Base-by-base conservation (phyloP, 2,888 invertebrate species). In the Ophioninae sp. region DNA sequence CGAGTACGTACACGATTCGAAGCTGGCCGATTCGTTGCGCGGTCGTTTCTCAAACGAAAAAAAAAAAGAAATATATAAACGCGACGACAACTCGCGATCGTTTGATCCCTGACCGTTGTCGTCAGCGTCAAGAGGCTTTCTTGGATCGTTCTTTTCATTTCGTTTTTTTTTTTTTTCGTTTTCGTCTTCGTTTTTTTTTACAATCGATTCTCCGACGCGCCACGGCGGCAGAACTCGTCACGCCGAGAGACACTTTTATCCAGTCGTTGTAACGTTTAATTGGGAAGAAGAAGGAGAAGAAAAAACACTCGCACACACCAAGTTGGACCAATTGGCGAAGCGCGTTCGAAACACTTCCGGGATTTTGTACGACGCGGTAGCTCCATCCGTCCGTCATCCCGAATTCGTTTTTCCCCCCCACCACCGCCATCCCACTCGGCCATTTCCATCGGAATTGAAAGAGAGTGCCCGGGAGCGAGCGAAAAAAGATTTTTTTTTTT, bases 391-490 rank as follows among this genome's bases (percentile, higher is more conserved):
- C 68, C 64, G 80, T 83, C 80, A 75, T 58, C 77, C 64, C 77
- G 51, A 75, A 83, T 84, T 83, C 78, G 80, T 77, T 83, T 81
- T 75, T 76, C n/a, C n/a, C n/a, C n/a, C n/a, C n/a, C n/a, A n/a
- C n/a, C n/a, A n/a, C 79, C 82, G 78, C 39, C 73, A 67, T 56
- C 76, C 61, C n/a, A n/a, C 39, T 71, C 78, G 73, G 77, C 85
- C 76, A 83, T 87, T 84, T 85, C 74, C 72, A 81, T 83, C 82
- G 80, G 85, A 64, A 83, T 74, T 65, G 69, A 67, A 69, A 82
- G 76, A 69, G 79, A 68, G 67, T 58, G 44, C 30, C 64, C 72
- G 67, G 64, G 59, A 68, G n/a, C 39, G 56, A 59, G 61, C 30
- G 10, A 3, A 13, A 44, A 10, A 8, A 72, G 23, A 17, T 23